Base-by-base conservation (phyloP, 1,140 invertebrate species). In the Neodiprion virginianus region DNA sequence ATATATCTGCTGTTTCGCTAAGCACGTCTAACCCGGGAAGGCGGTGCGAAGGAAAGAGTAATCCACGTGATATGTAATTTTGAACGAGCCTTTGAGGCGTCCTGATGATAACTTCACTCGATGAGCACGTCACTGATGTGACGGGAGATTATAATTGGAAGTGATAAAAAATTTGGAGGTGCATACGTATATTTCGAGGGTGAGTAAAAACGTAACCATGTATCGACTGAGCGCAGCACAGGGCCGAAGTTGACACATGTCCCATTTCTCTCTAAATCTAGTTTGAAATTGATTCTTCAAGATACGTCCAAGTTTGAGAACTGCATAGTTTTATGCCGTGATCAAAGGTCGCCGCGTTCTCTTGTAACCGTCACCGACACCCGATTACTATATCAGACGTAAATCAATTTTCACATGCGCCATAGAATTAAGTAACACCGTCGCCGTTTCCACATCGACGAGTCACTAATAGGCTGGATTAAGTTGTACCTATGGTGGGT, bases 381-480 rank as follows among this genome's bases (percentile, higher is more conserved):
- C n/a, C 53, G 53, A 17, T 61, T 7, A 61, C 53, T 8, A 8
- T 61, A 61, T 61, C 53, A 61, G 53, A 14, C 53, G 5, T 61
- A 61, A 61, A 17, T 61, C 53, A 61, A 61, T 61, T 17, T 61
- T 0, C 8, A 61, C 53, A 17, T 8, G n/a, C 53, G 8, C 53
- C 28, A 40, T 40, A 40, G 28, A 40, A 61, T 61, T 11, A 61
- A 61, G 53, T 8, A 8, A 61, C 53, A 61, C 53, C 8, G 53
- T 61, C 53, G 11, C 53, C 53, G 11, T 12, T 61, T 8, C n/a
- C 5, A 61, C 53, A 61, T 61, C 8, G 53, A 61, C 53, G 53
- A 61, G 11, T 61, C 53, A 61, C 53, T 61, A 61, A 61, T 61
- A 61, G 53, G 53, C 53, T 61, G 53, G 53, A 61, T 61, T 61